phyloP scores from a whole-genome alignment of 2,113 vertebrate species.

The Saiga tatarica region DNA sequence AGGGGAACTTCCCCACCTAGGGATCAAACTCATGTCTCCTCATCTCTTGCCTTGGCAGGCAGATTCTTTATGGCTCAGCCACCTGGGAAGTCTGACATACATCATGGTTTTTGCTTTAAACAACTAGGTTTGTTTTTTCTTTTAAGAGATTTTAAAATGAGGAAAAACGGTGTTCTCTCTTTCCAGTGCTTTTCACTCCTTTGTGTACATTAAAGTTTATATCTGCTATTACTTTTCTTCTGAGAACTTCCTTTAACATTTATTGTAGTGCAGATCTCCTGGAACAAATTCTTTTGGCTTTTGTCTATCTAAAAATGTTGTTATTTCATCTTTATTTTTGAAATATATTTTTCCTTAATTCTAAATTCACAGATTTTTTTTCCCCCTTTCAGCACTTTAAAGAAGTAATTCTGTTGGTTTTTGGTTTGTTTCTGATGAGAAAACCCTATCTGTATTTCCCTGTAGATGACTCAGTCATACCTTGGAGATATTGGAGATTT shows the following conservation, averaged over 20 bases:
- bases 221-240: background rate
- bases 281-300: background rate
- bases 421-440: constrained; percentile 10
- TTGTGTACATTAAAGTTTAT: background rate
- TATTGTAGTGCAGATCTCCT: background rate
- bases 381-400: background rate
- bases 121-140: background rate
- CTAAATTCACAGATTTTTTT: background rate
- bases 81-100: background rate
- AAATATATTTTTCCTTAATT: background rate
- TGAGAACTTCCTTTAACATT: background rate
- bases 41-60: background rate
- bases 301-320: constrained; percentile 15
- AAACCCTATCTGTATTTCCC: background rate
- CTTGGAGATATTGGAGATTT: background rate
- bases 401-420: background rate
- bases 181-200: background rate
- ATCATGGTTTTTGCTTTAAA: constrained; percentile 5
- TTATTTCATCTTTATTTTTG: constrained; percentile 14
- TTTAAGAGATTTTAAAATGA: constrained; percentile 1
- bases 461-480: background rate
- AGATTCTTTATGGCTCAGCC: background rate
- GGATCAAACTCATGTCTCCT: background rate
- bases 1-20: background rate
- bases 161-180: background rate